Evolutionary conservation across 2,888 invertebrate genomes (phyloP).

Genomic region (Leptinotarsa peninsularis): DNA sequence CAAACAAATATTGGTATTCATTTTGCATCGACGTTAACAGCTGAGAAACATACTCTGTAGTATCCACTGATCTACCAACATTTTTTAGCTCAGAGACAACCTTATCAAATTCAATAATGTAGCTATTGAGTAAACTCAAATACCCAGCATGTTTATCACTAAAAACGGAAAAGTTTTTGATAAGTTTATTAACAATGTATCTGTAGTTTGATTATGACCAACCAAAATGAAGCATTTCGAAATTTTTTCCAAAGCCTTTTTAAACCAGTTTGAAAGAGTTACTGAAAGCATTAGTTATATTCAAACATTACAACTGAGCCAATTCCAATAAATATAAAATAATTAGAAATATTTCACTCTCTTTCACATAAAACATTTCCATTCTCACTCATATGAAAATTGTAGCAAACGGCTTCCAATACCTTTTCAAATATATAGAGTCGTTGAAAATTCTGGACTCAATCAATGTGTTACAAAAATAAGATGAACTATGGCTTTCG

Average conservation of each 20-base stretch:
- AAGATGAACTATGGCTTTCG: conserved; percentile 68
- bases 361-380: conserved; percentile 81
- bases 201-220: conserved; percentile 69
- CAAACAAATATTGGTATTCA: too few relatives aligned
- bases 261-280: conserved; percentile 64
- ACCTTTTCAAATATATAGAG: conserved; percentile 52
- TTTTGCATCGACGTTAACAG: too few relatives aligned
- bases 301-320: conserved; percentile 68
- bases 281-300: conserved; percentile 64
- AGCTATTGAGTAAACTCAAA: too few relatives aligned
- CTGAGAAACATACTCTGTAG: too few relatives aligned
- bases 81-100: too few relatives aligned
- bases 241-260: conserved; percentile 65
- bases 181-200: conserved; percentile 63
- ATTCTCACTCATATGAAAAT: conserved; percentile 76
- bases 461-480: conserved; percentile 65
- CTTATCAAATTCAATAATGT: too few relatives aligned
- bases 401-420: conserved; percentile 67
- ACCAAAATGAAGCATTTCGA: conserved; percentile 67
- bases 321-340: conserved; percentile 68
- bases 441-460: conserved; percentile 67
- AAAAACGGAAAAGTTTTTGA: conserved; percentile 68
- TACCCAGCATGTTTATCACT: neutral
- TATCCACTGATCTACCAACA: too few relatives aligned
- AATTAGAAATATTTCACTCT: conserved; percentile 69